Percentiles rank a stretch among this genome's conserved stretches.
These are phyloP conservation scores for Physella acuta DNA, from an alignment of 1,140 invertebrate genomes.

Conservation along the genomic window DNA sequence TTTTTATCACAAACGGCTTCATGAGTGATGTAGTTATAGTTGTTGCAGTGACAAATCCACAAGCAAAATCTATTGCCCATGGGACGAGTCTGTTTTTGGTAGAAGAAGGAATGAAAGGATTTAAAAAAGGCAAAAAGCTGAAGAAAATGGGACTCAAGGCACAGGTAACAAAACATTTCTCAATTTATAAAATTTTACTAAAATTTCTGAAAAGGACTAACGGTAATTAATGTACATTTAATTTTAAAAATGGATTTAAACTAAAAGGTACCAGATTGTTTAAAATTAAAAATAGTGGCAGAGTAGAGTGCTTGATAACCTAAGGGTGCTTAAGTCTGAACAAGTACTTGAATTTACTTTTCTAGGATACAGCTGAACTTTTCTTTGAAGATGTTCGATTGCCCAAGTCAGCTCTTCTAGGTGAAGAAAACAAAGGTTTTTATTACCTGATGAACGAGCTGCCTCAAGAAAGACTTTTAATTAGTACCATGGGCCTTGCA, in stretches of 20 bases:
- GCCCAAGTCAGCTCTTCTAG: constrained; percentile 58
- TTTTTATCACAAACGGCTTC: constrained; percentile 63
- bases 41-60: constrained; percentile 61
- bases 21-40: constrained; percentile 62
- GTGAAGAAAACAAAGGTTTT: constrained; percentile 62
- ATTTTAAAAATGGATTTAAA: no score
- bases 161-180: no score
- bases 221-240: no score
- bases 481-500: constrained; percentile 55
- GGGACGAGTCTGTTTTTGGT: constrained; percentile 63
- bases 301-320: no score
- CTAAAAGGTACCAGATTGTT: no score
- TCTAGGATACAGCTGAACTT: constrained; percentile 63
- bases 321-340: no score
- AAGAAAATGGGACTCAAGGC: constrained; percentile 63
- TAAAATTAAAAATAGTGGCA: no score
- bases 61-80: constrained; percentile 60
- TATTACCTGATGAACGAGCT: constrained; percentile 64
- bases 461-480: constrained; percentile 62
- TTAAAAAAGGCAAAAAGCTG: constrained; percentile 61
- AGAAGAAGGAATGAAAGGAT: constrained; percentile 61
- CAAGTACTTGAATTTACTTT: no score
- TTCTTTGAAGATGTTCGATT: constrained; percentile 64
- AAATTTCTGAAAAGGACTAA: no score
- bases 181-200: no score